Percentiles rank a stretch among this genome's conserved stretches.
Conservation (phyloP, 1,140 invertebrate species). For the Panonychus citri region DNA sequence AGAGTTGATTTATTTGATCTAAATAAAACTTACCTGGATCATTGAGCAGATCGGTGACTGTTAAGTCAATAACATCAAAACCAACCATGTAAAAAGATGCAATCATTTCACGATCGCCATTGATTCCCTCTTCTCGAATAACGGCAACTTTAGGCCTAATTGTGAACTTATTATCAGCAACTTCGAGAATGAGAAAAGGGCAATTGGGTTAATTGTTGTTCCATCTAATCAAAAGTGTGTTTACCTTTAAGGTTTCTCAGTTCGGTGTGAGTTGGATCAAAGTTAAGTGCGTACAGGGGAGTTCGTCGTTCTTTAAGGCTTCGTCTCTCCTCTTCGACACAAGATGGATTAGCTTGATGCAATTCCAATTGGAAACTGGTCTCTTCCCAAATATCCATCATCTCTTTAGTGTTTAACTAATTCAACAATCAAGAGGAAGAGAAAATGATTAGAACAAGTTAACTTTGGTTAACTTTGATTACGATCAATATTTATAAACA, state of each 20-base stretch:
- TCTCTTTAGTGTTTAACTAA: slow-evolving; percentile 29
- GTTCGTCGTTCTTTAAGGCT: slow-evolving; percentile 14
- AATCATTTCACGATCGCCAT: slow-evolving; percentile 92
- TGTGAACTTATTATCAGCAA: slow-evolving; percentile 1
- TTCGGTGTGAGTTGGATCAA: slow-evolving; percentile 32
- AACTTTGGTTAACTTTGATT: background rate
- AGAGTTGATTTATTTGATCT: background rate
- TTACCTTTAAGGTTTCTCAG: background rate
- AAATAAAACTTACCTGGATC: background rate
- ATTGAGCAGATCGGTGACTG: slow-evolving; percentile 61
- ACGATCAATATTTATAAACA: no score
- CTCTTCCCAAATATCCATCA: slow-evolving; percentile 60
- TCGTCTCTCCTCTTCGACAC: slow-evolving; percentile 42
- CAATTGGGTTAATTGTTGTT: no score
- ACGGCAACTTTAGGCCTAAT: slow-evolving; percentile 51
- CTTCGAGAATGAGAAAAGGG: background rate
- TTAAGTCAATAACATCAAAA: slow-evolving; percentile 72
- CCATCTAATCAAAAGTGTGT: no score
- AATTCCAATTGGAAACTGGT: slow-evolving; percentile 74
- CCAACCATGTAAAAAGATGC: slow-evolving; percentile 71
- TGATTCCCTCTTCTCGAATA: slow-evolving; percentile 82
- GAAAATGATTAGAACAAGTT: background rate
- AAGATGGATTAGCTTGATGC: slow-evolving; percentile 47
- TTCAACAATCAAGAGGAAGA: background rate
- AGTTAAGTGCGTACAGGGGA: slow-evolving; percentile 33